Conservation (phyloP, 2,113 vertebrate species). For the Engystomops pustulosus region DNA sequence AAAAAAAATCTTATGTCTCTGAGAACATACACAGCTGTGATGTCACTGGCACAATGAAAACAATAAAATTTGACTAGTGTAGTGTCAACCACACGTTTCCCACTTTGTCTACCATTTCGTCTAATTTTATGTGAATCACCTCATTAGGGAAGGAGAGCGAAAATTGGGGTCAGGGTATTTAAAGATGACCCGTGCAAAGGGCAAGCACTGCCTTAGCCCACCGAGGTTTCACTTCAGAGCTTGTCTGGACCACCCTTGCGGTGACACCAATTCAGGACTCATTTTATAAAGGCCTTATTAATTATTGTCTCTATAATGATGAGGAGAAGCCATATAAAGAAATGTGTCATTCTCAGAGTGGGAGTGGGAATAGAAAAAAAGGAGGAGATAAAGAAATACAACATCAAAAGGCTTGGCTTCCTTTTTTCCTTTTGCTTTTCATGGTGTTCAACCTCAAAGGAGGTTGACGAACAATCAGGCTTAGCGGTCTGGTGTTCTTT, state of each 20-base stretch:
- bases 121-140: conserved; percentile 83
- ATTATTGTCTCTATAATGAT: conserved; percentile 97
- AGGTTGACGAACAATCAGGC: conserved; percentile 98
- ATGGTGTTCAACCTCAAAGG: conserved; percentile 99
- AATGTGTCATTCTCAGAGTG: conserved; percentile 92
- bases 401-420: conserved; percentile 95
- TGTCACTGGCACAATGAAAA: conserved; percentile 77
- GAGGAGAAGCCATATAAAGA: conserved; percentile 91
- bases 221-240: conserved; percentile 89
- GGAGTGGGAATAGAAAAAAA: conserved; percentile 80
- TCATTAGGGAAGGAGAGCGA: conserved; percentile 96
- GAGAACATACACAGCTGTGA: conserved; percentile 74
- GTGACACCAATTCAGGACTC: conserved; percentile 94
- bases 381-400: conserved; percentile 77
- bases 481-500: conserved; percentile 96
- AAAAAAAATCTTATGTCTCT: conserved; percentile 60
- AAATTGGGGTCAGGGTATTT: conserved; percentile 98
- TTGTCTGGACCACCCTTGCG: conserved; percentile 86
- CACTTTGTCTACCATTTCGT: conserved; percentile 75
- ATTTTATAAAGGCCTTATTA: conserved; percentile 99
- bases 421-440: conserved; percentile 87
- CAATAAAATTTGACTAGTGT: conserved; percentile 74
- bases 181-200: conserved; percentile 92
- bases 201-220: conserved; percentile 88
- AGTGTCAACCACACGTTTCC: conserved; percentile 78